These are phyloP conservation scores for Cactoblastis cactorum DNA, from an alignment of 2,888 invertebrate species.

Conservation along the genomic window DNA sequence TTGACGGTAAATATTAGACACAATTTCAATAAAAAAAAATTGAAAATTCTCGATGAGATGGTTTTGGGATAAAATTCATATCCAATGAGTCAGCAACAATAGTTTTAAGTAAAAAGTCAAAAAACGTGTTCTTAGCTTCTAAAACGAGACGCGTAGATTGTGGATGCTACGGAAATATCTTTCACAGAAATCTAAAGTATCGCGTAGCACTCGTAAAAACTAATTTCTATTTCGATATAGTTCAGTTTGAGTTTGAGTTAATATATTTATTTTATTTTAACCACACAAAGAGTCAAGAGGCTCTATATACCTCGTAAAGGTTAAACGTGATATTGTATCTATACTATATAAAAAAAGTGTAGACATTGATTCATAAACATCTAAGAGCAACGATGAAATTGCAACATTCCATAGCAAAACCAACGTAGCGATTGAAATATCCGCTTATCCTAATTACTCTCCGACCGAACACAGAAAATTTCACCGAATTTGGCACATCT, in stretches of 20 bases:
- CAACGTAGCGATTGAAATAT: conserved; percentile 7
- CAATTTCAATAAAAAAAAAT: no score
- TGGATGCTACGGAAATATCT: not conserved
- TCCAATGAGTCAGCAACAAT: not conserved
- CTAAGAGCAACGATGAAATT: not conserved
- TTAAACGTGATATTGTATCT: no score
- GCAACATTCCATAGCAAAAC: no score
- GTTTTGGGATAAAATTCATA: not conserved
- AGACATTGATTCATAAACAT: not conserved
- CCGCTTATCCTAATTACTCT: conserved; percentile 39
- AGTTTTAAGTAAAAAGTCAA: not conserved
- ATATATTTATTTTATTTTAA: no score
- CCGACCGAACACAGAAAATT: conserved; percentile 31
- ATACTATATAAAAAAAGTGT: no score
- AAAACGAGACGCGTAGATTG: not conserved
- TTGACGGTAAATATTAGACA: no score
- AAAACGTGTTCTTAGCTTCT: conserved; percentile 1
- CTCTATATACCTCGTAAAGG: not conserved
- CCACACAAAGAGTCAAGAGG: no score
- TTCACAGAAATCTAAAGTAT: not conserved
- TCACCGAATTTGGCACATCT: conserved; percentile 43
- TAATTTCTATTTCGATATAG: not conserved
- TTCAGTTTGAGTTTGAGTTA: not conserved
- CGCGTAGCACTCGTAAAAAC: not conserved
- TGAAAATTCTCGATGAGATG: not conserved